Percentiles rank a stretch among this genome's conserved stretches.
Conservation (phyloP, 1,140 invertebrate genomes). For the Bombus waltoni region DNA sequence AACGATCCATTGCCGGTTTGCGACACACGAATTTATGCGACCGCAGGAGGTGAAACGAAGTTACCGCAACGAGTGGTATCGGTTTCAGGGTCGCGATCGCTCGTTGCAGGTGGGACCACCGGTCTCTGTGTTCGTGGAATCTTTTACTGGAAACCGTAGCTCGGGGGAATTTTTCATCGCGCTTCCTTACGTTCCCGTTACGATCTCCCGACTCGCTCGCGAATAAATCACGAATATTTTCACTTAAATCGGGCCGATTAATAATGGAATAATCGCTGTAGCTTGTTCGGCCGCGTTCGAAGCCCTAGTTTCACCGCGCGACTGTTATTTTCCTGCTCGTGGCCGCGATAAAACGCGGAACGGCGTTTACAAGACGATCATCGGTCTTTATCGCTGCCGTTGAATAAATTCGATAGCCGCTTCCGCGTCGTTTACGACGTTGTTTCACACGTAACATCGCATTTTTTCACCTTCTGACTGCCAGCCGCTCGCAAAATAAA, state of each 20-base stretch:
- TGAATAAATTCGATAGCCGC: neutral
- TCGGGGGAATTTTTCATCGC: conserved; percentile 11
- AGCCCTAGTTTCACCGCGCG: neutral
- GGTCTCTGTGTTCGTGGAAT: neutral
- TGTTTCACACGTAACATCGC: neutral
- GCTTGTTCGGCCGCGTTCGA: neutral
- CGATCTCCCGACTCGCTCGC: neutral
- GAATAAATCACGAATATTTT: conserved; percentile 6
- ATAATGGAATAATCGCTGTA: neutral
- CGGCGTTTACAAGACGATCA: neutral
- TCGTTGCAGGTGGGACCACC: conserved; percentile 34
- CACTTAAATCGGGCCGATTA: conserved; percentile 10
- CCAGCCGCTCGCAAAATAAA: no score
- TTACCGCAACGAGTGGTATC: conserved; percentile 44
- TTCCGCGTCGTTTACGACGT: neutral
- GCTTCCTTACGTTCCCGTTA: neutral
- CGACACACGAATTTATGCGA: conserved; percentile 52
- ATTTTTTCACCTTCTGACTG: neutral
- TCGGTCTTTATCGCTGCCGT: neutral
- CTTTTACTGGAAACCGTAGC: conserved; percentile 4
- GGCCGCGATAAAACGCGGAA: neutral
- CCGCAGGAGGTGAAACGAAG: conserved; percentile 40
- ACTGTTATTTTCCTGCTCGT: conserved; percentile 2
- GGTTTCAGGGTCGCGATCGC: conserved; percentile 43
- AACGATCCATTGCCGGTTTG: conserved; percentile 39